Evolutionary conservation across 2,113 vertebrate species (phyloP), one percentile per base, ranked within the genome.

Genomic region (Oryzias curvinotus): DNA sequence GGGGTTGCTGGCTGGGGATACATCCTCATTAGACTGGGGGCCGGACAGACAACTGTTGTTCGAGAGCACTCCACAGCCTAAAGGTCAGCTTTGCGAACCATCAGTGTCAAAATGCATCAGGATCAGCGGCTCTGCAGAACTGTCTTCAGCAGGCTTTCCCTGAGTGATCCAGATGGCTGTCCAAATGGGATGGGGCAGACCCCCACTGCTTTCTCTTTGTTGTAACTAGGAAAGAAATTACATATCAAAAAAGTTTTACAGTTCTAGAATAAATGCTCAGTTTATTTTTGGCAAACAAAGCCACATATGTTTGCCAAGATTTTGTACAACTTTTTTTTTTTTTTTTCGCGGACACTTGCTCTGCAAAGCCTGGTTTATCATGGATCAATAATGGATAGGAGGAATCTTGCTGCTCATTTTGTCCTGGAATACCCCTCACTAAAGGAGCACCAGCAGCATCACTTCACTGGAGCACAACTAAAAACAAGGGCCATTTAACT

Each of bases 1-100:
- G 74, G 76, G 86, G 84, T 88, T 87, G 89, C 81, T 82, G 82
- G 82, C 81, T 86, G 84, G 85, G 79, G 83, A 81, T 88, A 84
- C 84, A 52, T 89, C 84, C 90, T 93, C 87, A 91, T 93, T 92
- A 91, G 85, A 81, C 81, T 62, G 82, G 88, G 30, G 87, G 87
- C 90, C 81, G 75, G 73, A 91, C 93, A 92, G 85, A 90, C 86
- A 82, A 89, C 86, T 78, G 81, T 85, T 92, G 90, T 85, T 83
- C 87, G 92, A 89, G 84, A 80, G 86, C 91, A 89, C 89, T 89
- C 78, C 30, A 56, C 85, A 88, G 77, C 84, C 85, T 84, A 90
- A 91, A 94, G 92, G 90, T 92, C 89, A 91, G 65, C 60, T 58
- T 73, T 80, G 76, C 82, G 87, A 82, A 59, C 84, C 85, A 89